Conservation (phyloP, 2,113 vertebrate genomes). For the Synchiropus splendidus region DNA sequence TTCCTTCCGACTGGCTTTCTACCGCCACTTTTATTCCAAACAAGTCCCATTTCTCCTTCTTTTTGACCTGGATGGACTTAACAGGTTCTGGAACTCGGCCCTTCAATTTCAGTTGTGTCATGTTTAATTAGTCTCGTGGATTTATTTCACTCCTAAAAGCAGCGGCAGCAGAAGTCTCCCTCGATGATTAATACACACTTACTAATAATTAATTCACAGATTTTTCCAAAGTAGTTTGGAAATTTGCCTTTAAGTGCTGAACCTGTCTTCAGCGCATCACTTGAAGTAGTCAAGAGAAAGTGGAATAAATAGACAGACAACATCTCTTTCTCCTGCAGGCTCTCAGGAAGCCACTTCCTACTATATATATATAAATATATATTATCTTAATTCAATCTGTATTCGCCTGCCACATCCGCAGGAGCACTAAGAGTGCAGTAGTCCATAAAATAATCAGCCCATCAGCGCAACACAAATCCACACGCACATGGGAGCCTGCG, state of each 20-base stretch:
- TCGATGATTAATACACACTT: not conserved
- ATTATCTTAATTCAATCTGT: constrained; percentile 73
- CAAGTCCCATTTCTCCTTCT: too few relatives aligned
- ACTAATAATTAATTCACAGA: not conserved
- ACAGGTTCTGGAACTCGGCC: too few relatives aligned
- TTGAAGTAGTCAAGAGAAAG: constrained; percentile 54
- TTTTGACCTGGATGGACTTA: too few relatives aligned
- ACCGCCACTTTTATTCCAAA: too few relatives aligned
- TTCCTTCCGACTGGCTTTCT: too few relatives aligned
- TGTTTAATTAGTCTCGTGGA: too few relatives aligned
- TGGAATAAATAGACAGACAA: constrained; percentile 59
- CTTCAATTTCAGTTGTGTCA: too few relatives aligned
- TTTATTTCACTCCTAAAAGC: too few relatives aligned
- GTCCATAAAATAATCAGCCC: constrained; percentile 70
- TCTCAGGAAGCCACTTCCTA: constrained; percentile 37
- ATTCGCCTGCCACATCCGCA: constrained; percentile 58
- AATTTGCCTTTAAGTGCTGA: not conserved
- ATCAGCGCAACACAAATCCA: constrained; percentile 54
- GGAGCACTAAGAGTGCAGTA: constrained; percentile 57
- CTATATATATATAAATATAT: constrained; percentile 19
- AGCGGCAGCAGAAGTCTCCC: not conserved
- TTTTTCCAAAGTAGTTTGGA: constrained; percentile 1
- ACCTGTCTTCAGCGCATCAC: constrained; percentile 28
- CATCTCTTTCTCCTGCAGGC: constrained; percentile 53
- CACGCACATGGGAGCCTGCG: constrained; percentile 20